Evolutionary conservation across 2,888 invertebrate species (phyloP).

Genomic region (Clusia tigrina): DNA sequence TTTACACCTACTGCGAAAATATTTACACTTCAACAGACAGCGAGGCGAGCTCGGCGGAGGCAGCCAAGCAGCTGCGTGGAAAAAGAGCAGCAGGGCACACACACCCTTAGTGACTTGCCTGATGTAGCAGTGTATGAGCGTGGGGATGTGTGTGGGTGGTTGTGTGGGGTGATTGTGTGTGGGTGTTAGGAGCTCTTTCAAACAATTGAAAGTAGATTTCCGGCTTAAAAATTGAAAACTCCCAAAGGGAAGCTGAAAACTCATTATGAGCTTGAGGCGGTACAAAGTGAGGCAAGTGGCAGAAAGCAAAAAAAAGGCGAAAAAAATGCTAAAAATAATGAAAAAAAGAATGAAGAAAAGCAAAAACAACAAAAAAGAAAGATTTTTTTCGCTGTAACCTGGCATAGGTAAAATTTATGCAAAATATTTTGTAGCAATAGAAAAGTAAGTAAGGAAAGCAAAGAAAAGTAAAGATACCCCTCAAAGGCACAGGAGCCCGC

Average conservation of each 20-base stretch:
- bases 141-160: too few species aligned
- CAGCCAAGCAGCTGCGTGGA: slow-evolving; percentile 19
- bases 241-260: slow-evolving; percentile 33
- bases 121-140: slow-evolving; percentile 25
- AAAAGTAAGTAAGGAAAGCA: slow-evolving; percentile 35
- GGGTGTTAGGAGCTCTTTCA: slow-evolving; percentile 30
- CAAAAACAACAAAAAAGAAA: too few species aligned
- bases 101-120: slow-evolving; percentile 10
- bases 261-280: slow-evolving; percentile 29
- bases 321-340: slow-evolving; percentile 1
- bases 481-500: neutral
- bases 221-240: slow-evolving; percentile 45
- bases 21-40: slow-evolving; percentile 52
- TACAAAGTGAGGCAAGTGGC: slow-evolving; percentile 14
- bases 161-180: too few species aligned
- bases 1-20: slow-evolving; percentile 54
- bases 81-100: neutral
- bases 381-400: too few species aligned
- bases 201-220: slow-evolving; percentile 60
- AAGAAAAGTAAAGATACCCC: neutral
- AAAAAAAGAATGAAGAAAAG: slow-evolving; percentile 13
- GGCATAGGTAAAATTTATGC: slow-evolving; percentile 54
- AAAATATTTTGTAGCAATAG: slow-evolving; percentile 50
- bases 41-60: slow-evolving; percentile 18
- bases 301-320: slow-evolving; percentile 13